phyloP scores from a whole-genome alignment of 2,797 vertebrate species.

The Hypotaenidia okinawae region DNA sequence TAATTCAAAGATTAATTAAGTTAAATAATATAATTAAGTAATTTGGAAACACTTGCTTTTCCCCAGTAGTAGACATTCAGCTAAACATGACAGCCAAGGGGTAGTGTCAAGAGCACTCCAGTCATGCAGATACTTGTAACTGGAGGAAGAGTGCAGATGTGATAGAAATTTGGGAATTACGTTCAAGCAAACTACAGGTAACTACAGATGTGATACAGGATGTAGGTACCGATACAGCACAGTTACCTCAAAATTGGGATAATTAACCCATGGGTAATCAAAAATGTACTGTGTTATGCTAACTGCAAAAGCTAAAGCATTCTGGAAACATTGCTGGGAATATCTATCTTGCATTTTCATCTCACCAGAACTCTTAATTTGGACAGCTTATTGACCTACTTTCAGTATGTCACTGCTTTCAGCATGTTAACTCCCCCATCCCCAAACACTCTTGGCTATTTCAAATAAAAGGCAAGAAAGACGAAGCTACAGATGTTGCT shows the following conservation, averaged over 20 bases:
- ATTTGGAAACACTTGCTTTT: neutral
- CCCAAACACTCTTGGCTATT: neutral
- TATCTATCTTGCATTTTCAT: neutral
- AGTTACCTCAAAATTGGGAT: neutral
- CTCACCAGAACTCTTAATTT: slow-evolving; percentile 22
- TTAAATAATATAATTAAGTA: slow-evolving; percentile 3
- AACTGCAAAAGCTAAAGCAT: neutral
- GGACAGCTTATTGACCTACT: slow-evolving; percentile 56
- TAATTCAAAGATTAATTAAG: slow-evolving; percentile 19
- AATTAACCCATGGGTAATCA: neutral
- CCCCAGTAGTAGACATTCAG: neutral
- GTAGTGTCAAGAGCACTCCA: neutral
- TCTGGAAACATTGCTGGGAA: neutral
- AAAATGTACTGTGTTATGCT: neutral
- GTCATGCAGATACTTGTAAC: neutral
- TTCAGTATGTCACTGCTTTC: slow-evolving; percentile 20
- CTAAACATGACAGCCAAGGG: neutral
- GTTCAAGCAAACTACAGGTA: neutral
- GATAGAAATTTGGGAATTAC: neutral
- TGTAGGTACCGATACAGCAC: neutral
- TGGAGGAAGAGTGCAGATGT: neutral
- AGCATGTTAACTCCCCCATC: neutral
- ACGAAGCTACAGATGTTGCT: neutral
- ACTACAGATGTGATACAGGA: neutral
- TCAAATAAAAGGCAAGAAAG: neutral